Percentiles rank a stretch among this genome's conserved stretches.
These are phyloP conservation scores for Amphiprion ocellaris DNA, from an alignment of 2,113 vertebrate species.

Conservation along the genomic window DNA sequence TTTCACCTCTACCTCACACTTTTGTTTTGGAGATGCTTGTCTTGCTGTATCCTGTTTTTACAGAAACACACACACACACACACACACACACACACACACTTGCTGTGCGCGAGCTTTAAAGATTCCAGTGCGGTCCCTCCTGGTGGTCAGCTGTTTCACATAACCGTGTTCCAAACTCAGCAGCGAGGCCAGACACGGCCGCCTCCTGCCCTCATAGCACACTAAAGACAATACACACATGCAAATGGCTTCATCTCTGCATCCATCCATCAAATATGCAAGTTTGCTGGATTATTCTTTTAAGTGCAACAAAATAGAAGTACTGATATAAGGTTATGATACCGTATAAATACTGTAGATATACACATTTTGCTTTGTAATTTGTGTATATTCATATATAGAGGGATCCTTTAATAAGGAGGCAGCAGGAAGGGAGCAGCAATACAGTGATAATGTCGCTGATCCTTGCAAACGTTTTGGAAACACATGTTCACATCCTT, in stretches of 20 bases:
- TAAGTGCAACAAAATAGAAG: constrained; percentile 76
- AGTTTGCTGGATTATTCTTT: constrained; percentile 69
- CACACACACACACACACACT: constrained; percentile 24
- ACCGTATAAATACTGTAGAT: constrained; percentile 77
- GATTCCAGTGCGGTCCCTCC: constrained; percentile 65
- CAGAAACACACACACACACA: constrained; percentile 5
- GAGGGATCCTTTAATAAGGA: constrained; percentile 71
- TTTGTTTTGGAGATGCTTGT: constrained; percentile 22
- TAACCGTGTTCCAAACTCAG: constrained; percentile 59
- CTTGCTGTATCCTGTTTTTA: not conserved
- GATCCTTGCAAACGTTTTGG: constrained; percentile 71
- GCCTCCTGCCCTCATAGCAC: constrained; percentile 68
- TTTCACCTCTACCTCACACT: not conserved
- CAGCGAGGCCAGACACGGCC: constrained; percentile 50
- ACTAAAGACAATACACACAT: constrained; percentile 77
- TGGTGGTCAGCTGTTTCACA: constrained; percentile 72
- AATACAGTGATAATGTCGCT: constrained; percentile 62
- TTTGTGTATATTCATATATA: constrained; percentile 73
- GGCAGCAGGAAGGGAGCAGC: constrained; percentile 70
- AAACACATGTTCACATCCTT: constrained; percentile 67
- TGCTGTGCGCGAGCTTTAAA: constrained; percentile 7
- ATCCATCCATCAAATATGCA: constrained; percentile 58
- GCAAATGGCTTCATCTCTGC: constrained; percentile 80
- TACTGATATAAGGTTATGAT: constrained; percentile 76
- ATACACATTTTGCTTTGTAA: constrained; percentile 73